Percentiles rank a stretch among this genome's conserved stretches.
These are phyloP conservation scores for Sialis fuliginosa DNA, from an alignment of 2,888 invertebrate species.

Conservation along the genomic window DNA sequence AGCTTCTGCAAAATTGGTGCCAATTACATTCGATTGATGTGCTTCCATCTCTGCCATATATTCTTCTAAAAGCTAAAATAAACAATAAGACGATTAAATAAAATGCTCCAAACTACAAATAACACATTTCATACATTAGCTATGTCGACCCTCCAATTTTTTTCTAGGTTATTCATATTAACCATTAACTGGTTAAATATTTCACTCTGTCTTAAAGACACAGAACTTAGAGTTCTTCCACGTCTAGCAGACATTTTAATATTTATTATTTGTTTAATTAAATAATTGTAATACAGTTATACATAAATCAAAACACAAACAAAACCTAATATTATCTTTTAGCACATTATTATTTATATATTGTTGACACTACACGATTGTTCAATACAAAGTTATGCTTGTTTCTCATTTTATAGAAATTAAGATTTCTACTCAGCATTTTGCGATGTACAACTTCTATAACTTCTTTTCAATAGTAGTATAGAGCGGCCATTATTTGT, in stretches of 20 bases:
- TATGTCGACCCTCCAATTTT: constrained; percentile 4
- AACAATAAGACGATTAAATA: constrained; percentile 8
- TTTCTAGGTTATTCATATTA: constrained; percentile 1
- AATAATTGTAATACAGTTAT: no score
- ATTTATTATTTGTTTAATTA: constrained; percentile 21
- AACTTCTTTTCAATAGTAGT: no score
- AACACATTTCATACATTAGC: constrained; percentile 1
- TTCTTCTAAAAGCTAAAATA: constrained; percentile 32
- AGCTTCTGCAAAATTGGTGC: constrained; percentile 56
- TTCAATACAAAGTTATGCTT: no score
- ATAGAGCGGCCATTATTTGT: no score
- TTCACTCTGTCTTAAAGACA: constrained; percentile 21
- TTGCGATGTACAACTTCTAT: no score
- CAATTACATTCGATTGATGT: constrained; percentile 24
- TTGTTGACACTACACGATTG: no score
- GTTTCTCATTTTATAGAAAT: no score
- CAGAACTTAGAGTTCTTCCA: constrained; percentile 1
- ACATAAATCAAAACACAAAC: no score
- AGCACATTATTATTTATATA: no score
- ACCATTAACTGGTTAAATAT: constrained; percentile 1
- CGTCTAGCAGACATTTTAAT: constrained; percentile 23
- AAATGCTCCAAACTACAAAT: not conserved
- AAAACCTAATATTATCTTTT: no score
- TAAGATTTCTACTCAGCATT: no score
- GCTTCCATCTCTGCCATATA: constrained; percentile 33